Base-by-base conservation (phyloP, 2,113 vertebrate species). In the Pluvianellus socialis region DNA sequence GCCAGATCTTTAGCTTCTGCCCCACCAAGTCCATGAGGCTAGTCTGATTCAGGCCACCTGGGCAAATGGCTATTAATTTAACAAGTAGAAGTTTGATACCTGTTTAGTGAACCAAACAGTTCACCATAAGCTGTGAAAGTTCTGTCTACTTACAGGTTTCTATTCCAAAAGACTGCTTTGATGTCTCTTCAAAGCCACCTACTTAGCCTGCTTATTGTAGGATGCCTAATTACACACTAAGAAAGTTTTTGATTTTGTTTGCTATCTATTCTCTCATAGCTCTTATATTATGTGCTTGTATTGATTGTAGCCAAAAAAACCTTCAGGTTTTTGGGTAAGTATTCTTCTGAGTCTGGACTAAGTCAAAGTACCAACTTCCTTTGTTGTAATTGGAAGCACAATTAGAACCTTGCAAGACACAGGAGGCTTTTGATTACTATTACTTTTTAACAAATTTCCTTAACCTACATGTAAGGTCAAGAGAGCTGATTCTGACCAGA, bases 101-200 rank as follows among this genome's bases (percentile, higher is more conserved):
- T 88, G 76, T 91, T 95, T 89, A 93, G 75, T 81, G 76, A 97
- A 94, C 52, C 32, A 80, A 93, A 50, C 35, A 58, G 21, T 73
- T 87, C 90, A 38, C 62, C 47, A 44, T 21, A 58, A 92, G 63
- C 56, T 86, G 27, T 2, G 5, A 76, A 82, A 85, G 13, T 90
- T 26, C 65, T 87, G 47, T 71, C 52, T 89, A 17, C 14, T 75
- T 35, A 38, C 35, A 65, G 12, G 3, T 49, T 92, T 92, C 49
- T 94, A 40, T 94, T 92, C 71, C 33, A 90, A 62, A 87, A 74
- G 26, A 18, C 16, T 89, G 10, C 62, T 81, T 58, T 83, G 73
- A 56, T 30, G 86, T 86, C 26, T 5, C 44, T 80, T 83, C 55
- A 73, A 70, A 79, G 47, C 55, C 45, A 77, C 24, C 24, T 86